Evolutionary conservation across 2,113 vertebrate genomes (phyloP), one percentile per base, ranked within the genome.

Genomic region (Callopanchax toddi): DNA sequence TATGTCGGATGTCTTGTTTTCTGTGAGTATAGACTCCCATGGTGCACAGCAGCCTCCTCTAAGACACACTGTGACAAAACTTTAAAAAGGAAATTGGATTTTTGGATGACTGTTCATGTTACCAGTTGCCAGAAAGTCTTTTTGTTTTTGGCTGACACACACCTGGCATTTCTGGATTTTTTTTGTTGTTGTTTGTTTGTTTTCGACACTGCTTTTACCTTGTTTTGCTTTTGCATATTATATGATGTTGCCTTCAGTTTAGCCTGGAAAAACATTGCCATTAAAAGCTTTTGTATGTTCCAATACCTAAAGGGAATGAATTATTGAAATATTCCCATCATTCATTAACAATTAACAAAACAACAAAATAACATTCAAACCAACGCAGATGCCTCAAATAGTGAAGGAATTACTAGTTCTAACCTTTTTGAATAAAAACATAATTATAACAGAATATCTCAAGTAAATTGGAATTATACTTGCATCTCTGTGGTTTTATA

Each of bases 261-360:
- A 10, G 60, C 44, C 64, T 44, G 26, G 60, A 60, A 59, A 52
- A 81, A 80, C 74, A 62, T 60, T 79, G 12, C 62, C 79, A 88
- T 86, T 89, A 88, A 90, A 87, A 90, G 89, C 88, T 78, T 91
- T 91, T 85, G 59, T 77, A 76, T 90, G 89, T 91, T 85, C 71
- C 67, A 57, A 68, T 86, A 76, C 76, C 78, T 84, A 60, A 51
- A 82, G 78, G 69, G 65, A 4, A 86, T 91, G 15, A 80, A 88
- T 79, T 65, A 82, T 90, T 89, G 10, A 89, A 69, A 74, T 29
- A 50, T 15, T 70, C 61, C 64, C 63, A 81, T 85, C 56, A 79
- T 85, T 88, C 81, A 86, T 87, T 81, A 82, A 83, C 49, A 83
- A 81, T 83, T 72, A 17, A 79, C 79, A 81, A 71, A 73, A 81